Evolutionary conservation across 2,888 invertebrate species (phyloP), one percentile per base, ranked within the genome.

Genomic region (Melangyna quadrimaculata): DNA sequence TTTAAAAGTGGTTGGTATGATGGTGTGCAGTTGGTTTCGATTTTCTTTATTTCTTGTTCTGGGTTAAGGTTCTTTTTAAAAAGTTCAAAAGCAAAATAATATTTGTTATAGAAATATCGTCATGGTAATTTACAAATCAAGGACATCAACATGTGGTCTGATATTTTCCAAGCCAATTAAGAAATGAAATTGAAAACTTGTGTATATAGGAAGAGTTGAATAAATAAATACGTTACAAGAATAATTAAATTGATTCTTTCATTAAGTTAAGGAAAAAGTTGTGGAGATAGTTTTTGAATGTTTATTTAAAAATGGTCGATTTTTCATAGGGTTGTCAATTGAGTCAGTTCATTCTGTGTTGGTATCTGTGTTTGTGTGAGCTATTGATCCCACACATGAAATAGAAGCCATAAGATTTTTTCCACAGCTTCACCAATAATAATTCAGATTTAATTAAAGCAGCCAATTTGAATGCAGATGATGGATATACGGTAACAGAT

Each of bases 81-180:
- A 51, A 24, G 51, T 51, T 51, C 24, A 51, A 24, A 51, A 22
- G 12, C 48, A 24, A 51, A 51, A 48, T 12, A 48, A 4, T 14
- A 51, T 12, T 14, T 51, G 12, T 14, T 14, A 8, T 14, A n/a
- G 24, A 51, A 51, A 27, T 7, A 27, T 51, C 1, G 24, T 24
- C 8, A 3, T 51, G 3, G 24, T 22, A 22, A 37, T 22, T 37
- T 22, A 37, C 22, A 59, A 59, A 37, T 37, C 35, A 59, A 59
- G 35, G 59, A 59, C 59, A 59, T 1, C 57, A 57, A 35, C 57
- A 57, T 57, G 57, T 57, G 57, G 57, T 22, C 27, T 40, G n/a
- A 14, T 53, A 27, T 53, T 53, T n/a, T 27, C 53, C 19, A 57
- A 22, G 14, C 22, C 19, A 57, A 57, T 57, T 57, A 35, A 35